These are phyloP conservation scores for Bostrychus sinensis DNA, from an alignment of 2,113 vertebrate species.

Conservation along the genomic window DNA sequence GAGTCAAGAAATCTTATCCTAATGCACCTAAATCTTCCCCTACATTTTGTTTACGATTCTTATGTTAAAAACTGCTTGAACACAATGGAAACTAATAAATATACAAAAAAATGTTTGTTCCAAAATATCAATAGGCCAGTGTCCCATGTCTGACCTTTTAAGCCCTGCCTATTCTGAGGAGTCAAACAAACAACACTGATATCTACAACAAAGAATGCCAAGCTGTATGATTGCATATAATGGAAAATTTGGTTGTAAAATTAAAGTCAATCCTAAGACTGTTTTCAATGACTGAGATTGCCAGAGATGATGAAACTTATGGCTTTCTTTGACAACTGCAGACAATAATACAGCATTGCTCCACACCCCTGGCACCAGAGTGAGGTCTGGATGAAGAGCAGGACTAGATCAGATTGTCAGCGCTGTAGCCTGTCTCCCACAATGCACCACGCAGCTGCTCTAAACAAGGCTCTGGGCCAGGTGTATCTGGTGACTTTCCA, in stretches of 20 bases:
- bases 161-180: conserved; percentile 17
- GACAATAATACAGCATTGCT: conserved; percentile 11
- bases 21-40: neutral
- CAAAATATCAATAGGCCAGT: neutral
- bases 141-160: neutral
- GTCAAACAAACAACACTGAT: conserved; percentile 5
- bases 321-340: conserved; percentile 15
- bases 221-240: conserved; percentile 36
- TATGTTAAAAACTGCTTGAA: neutral
- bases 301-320: conserved; percentile 15
- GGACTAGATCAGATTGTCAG: conserved; percentile 37
- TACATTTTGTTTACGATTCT: neutral
- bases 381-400: conserved; percentile 30
- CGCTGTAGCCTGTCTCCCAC: conserved; percentile 3
- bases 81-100: neutral
- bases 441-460: conserved; percentile 37
- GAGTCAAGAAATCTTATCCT: no score
- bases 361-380: conserved; percentile 6
- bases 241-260: conserved; percentile 16
- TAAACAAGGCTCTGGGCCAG: conserved; percentile 55
- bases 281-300: conserved; percentile 36
- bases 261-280: conserved; percentile 27
- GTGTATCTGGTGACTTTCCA: conserved; percentile 40
- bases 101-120: neutral
- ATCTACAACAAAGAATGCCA: conserved; percentile 17